Percentiles rank a stretch among this genome's conserved stretches.
phyloP scores from a whole-genome alignment of 2,888 invertebrate species.

The Philopedon plagiatum region DNA sequence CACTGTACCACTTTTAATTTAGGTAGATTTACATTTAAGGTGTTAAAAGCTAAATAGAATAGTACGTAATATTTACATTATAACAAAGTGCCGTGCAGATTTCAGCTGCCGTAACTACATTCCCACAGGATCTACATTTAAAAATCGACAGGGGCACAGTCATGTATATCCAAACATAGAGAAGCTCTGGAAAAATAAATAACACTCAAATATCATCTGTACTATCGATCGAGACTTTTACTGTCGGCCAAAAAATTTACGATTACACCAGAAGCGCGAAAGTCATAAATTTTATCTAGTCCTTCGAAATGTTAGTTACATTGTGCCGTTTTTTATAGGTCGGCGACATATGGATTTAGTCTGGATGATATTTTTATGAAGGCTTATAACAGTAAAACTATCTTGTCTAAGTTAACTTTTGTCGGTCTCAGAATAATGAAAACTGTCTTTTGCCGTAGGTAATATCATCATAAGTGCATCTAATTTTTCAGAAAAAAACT shows the following conservation, averaged over 20 bases:
- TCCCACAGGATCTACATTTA: too few species aligned
- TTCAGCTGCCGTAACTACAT: too few species aligned
- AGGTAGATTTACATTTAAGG: too few species aligned
- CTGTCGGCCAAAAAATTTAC: slow-evolving; percentile 34
- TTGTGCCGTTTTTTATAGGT: slow-evolving; percentile 31
- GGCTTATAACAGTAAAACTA: slow-evolving; percentile 10
- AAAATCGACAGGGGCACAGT: not conserved
- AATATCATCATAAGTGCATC: too few species aligned
- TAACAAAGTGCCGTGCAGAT: too few species aligned
- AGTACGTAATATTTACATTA: too few species aligned
- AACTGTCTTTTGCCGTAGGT: too few species aligned
- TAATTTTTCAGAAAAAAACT: too few species aligned
- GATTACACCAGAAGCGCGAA: slow-evolving; percentile 31
- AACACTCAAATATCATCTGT: slow-evolving; percentile 34
- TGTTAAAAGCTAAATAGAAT: too few species aligned
- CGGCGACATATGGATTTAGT: slow-evolving; percentile 29
- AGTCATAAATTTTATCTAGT: slow-evolving; percentile 36
- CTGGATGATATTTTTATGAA: slow-evolving; percentile 29
- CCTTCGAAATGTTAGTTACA: slow-evolving; percentile 41
- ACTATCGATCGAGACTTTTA: slow-evolving; percentile 37
- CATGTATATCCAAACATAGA: slow-evolving; percentile 4
- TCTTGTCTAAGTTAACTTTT: not conserved
- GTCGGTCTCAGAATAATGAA: too few species aligned
- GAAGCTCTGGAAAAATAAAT: slow-evolving; percentile 20
- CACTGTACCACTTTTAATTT: too few species aligned